These are phyloP conservation scores for Mythimna ferrago DNA, from an alignment of 2,888 invertebrate species.

Conservation along the genomic window DNA sequence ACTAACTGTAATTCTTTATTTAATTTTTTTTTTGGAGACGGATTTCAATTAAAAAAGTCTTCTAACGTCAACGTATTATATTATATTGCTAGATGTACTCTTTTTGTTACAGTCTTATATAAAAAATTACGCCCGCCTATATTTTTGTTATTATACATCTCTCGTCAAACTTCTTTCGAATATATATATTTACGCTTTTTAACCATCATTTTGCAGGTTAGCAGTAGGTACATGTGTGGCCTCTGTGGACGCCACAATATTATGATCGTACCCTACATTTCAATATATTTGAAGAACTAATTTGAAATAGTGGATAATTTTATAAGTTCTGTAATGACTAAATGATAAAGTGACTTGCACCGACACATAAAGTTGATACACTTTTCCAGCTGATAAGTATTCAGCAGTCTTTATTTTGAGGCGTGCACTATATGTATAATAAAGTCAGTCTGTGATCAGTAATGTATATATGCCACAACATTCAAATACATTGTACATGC, in stretches of 20 bases:
- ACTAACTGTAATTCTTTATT: neutral
- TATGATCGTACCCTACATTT: neutral
- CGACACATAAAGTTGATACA: neutral
- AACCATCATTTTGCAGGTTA: too few relatives aligned
- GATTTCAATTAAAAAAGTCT: too few relatives aligned
- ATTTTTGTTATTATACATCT: too few relatives aligned
- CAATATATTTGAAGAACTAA: neutral
- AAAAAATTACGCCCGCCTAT: too few relatives aligned
- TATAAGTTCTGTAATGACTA: neutral
- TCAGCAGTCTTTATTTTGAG: neutral
- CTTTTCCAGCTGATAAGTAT: neutral
- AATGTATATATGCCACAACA: conserved; percentile 33
- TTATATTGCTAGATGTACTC: too few relatives aligned
- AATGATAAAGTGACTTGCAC: neutral
- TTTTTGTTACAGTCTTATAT: too few relatives aligned
- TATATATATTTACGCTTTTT: too few relatives aligned
- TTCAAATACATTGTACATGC: conserved; percentile 30
- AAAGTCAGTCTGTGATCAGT: conserved; percentile 38
- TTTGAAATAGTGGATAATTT: too few relatives aligned
- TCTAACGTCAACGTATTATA: too few relatives aligned
- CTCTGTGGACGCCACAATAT: too few relatives aligned
- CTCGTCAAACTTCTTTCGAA: too few relatives aligned
- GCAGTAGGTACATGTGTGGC: too few relatives aligned
- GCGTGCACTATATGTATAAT: conserved; percentile 3
- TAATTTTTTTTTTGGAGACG: neutral